Evolutionary conservation across 2,888 invertebrate genomes (phyloP), one percentile per base, ranked within the genome.

Genomic region (Drosophila parthenogenetica): DNA sequence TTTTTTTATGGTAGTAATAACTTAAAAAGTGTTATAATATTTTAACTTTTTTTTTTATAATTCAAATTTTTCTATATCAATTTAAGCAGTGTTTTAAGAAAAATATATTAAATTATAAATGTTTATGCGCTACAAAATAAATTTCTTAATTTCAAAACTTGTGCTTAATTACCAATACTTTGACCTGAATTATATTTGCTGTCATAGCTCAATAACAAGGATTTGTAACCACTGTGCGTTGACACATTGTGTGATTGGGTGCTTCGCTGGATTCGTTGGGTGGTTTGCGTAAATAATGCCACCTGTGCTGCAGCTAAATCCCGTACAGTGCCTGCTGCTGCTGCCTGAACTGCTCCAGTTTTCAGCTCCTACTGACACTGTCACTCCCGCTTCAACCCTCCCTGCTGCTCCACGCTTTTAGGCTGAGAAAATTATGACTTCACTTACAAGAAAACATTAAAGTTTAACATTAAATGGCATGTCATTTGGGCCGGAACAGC

Each of bases 401-500:
- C n/a, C 14, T 5, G 11, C 42, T 4, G 29, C 13, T n/a, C 43
- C 32, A 29, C 2, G 25, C 8, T 5, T 25, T 25, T 2, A 11
- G n/a, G 25, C 32, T 58, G 60, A 60, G 65, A 73, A 69, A 80
- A 80, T 81, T 80, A 80, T 80, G 80, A 81, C 80, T 77, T 77
- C 73, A 80, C 80, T 80, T 80, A 77, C 81, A 79, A 67, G 76
- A 73, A 81, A 79, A 77, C 78, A 83, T 89, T 90, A 82, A 88
- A 89, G 81, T 90, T 83, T 78, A 85, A 85, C 81, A 81, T 89
- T 89, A 90, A 91, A 90, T 89, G 89, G 87, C 87, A 86, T 90
- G 87, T 88, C 90, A 90, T 90, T 90, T 89, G 77, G 70, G 69
- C 62, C 74, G 74, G 64, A 76, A 69, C 61, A 59, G 75, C 75